phyloP scores from a whole-genome alignment of 2,113 vertebrate genomes.

The Tragelaphus strepsiceros region DNA sequence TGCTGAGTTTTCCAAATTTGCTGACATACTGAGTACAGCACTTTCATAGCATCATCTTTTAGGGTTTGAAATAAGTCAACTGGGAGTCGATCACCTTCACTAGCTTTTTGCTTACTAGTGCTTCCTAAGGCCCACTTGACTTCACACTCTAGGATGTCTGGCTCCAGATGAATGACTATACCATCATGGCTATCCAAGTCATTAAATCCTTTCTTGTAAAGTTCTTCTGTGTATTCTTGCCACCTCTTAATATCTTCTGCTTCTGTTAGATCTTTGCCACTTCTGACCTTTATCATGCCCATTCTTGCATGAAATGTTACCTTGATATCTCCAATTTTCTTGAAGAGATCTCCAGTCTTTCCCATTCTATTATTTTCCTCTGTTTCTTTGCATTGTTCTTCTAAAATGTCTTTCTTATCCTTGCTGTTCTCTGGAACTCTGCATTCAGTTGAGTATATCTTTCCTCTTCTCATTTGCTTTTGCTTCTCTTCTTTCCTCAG shows the following conservation, averaged over 20 bases:
- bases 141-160: not conserved
- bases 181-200: not conserved
- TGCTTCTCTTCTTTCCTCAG: not conserved
- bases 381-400: not conserved
- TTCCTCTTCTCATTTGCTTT: not conserved
- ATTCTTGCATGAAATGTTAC: not conserved
- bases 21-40: not conserved
- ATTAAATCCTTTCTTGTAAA: not conserved
- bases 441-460: not conserved
- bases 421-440: not conserved
- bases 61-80: not conserved
- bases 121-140: not conserved
- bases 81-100: not conserved
- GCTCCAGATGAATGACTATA: not conserved
- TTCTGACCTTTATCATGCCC: not conserved
- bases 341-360: not conserved
- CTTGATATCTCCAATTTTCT: not conserved
- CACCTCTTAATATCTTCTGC: not conserved
- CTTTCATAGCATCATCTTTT: not conserved
- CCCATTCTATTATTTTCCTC: not conserved
- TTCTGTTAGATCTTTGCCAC: not conserved
- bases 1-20: not conserved
- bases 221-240: not conserved
- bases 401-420: not conserved
- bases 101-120: not conserved